phyloP scores from a whole-genome alignment of 1,140 invertebrate species.

The Cherax destructor region DNA sequence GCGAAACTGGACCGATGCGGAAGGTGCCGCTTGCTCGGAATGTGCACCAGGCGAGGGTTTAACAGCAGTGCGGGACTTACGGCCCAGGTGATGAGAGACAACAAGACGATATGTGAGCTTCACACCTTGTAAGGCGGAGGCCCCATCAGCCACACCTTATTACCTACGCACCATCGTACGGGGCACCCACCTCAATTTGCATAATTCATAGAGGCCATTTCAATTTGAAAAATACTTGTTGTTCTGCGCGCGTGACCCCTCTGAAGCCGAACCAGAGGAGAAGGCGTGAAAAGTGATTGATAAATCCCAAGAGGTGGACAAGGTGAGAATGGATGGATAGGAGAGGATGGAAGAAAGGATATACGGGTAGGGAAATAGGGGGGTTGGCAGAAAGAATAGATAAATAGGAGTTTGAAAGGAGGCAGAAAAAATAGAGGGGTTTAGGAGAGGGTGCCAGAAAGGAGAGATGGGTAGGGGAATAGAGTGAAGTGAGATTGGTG shows the following conservation, averaged over 20 bases:
- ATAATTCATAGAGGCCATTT: constrained; percentile 49
- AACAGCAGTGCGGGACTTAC: constrained; percentile 53
- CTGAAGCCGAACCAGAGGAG: neutral
- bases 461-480: neutral
- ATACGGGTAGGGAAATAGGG: constrained; percentile 13
- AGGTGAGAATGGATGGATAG: neutral
- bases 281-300: neutral
- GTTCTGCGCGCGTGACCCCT: neutral
- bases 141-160: constrained; percentile 30
- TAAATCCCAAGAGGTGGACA: neutral
- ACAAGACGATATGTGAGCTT: constrained; percentile 27
- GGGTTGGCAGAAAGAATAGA: neutral
- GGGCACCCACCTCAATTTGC: constrained; percentile 11
- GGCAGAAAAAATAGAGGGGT: neutral
- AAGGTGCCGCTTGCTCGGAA: neutral
- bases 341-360: neutral
- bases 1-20: neutral
- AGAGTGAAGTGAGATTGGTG: neutral
- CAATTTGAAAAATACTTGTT: constrained; percentile 47
- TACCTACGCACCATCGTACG: constrained; percentile 11
- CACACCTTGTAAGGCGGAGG: constrained; percentile 26
- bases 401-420: neutral
- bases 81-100: constrained; percentile 46
- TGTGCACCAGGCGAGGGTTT: constrained; percentile 7
- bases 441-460: too few relatives aligned